Evolutionary conservation across 2,113 vertebrate species (phyloP), one percentile per base, ranked within the genome.

Genomic region (Ceratotherium simum): DNA sequence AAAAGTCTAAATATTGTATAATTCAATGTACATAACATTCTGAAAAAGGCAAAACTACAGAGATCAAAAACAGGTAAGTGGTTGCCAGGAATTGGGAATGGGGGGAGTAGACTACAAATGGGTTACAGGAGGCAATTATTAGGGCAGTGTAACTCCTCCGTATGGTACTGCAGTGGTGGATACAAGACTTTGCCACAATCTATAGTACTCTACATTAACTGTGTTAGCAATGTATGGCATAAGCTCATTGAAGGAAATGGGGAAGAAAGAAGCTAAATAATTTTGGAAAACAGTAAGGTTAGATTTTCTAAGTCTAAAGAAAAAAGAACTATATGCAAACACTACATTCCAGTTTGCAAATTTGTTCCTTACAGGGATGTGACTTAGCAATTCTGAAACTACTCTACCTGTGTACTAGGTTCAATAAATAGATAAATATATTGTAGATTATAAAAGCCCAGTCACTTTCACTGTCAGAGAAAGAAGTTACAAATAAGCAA

Each of bases 401-500:
- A 81, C 31, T 81, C 4, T 48, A 92, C 31, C 27, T 31, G 20
- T 65, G 75, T 6, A 25, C 21, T 87, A 87, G 39, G 17, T 70
- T 70, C 39, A 70, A 58, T 62, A 86, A 91, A 78, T 42, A 69
- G 73, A 17, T 87, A 58, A 73, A 80, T 46, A 64, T 21, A 87
- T 65, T 67, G 29, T 76, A 60, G 20, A 60, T 88, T 65, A 39
- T 51, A 70, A 76, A 17, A 89, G 11, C 33, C 31, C 75, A 67
- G 48, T 51, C 23, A 51, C 20, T 51, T 69, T 83, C 27, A 60
- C 21, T 87, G 36, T 39, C 10, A 54, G 75, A 75, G 54, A 75
- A 96, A 58, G 5, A 69, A 87, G 67, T 80, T 81, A 60, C 18
- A 92, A 65, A 75, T 88, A 88, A 89, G 23, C 39, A 92, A 58